phyloP scores from a whole-genome alignment of 2,888 invertebrate genomes.

The Tetranychus piercei region DNA sequence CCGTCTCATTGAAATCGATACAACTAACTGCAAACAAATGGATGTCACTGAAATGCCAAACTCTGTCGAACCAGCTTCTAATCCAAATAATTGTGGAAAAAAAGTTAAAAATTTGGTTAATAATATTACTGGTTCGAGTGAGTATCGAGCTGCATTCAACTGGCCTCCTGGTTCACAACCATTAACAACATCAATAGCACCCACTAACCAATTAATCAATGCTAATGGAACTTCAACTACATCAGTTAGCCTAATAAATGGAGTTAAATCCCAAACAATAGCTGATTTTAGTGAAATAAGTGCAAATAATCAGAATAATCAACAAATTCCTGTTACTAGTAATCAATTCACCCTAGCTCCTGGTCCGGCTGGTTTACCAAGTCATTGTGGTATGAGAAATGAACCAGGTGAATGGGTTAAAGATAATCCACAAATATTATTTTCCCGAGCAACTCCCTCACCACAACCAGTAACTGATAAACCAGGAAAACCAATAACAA shows the following conservation, averaged over 20 bases:
- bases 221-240: not conserved
- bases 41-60: not conserved
- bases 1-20: too few species aligned
- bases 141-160: slow-evolving; percentile 72
- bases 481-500: slow-evolving; percentile 27
- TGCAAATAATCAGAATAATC: not conserved
- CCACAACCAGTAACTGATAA: not conserved
- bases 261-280: slow-evolving; percentile 15
- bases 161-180: slow-evolving; percentile 46
- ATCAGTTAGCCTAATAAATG: not conserved
- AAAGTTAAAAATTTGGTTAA: not conserved
- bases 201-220: not conserved
- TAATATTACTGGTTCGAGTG: slow-evolving; percentile 34
- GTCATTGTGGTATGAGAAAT: not conserved
- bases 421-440: slow-evolving; percentile 11
- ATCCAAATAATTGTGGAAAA: not conserved
- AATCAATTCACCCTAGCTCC: not conserved
- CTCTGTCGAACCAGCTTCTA: not conserved
- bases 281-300: slow-evolving; percentile 14
- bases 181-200: not conserved
- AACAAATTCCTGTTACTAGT: not conserved
- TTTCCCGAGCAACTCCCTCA: not conserved
- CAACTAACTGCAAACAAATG: not conserved
- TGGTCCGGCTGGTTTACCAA: not conserved
- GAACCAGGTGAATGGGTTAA: not conserved